Conservation (phyloP, 2,888 invertebrate genomes). For the Oconnorella tubifera region DNA sequence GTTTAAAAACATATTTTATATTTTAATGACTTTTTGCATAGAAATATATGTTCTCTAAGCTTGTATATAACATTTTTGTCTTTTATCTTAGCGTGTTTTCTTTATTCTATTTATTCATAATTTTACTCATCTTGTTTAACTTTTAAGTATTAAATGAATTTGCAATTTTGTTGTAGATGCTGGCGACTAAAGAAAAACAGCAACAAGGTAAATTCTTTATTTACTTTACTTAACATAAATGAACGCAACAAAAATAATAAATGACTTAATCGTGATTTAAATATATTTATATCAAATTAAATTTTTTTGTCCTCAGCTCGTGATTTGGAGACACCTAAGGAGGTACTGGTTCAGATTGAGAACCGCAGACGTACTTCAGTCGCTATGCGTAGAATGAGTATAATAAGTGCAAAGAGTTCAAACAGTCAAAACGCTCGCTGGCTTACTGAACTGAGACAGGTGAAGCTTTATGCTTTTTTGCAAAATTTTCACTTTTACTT, state of each 20-base stretch:
- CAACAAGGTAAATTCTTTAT: constrained; percentile 2
- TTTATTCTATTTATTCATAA: too few relatives aligned
- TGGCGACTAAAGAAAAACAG: constrained; percentile 7
- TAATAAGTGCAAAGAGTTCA: constrained; percentile 2
- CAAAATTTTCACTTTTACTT: too few relatives aligned
- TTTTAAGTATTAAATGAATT: too few relatives aligned
- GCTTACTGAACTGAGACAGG: constrained; percentile 4
- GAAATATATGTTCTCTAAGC: too few relatives aligned
- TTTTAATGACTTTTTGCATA: too few relatives aligned
- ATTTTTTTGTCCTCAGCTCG: neutral
- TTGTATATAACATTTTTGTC: too few relatives aligned
- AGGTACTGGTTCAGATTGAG: constrained; percentile 2
- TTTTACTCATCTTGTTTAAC: too few relatives aligned
- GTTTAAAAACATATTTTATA: too few relatives aligned
- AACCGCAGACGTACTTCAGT: neutral
- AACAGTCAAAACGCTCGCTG: constrained; percentile 9
- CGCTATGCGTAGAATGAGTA: neutral
- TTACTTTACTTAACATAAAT: neutral
- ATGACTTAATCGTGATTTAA: neutral
- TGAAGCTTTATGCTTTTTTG: too few relatives aligned
- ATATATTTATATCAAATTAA: neutral
- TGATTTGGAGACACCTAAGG: constrained; percentile 7
- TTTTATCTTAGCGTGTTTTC: too few relatives aligned
- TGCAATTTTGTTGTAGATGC: constrained; percentile 1
- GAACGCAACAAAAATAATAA: neutral